Evolutionary conservation across 2,113 vertebrate species (phyloP), one percentile per base, ranked within the genome.

Genomic region (Ophthalmolycus amberensis): DNA sequence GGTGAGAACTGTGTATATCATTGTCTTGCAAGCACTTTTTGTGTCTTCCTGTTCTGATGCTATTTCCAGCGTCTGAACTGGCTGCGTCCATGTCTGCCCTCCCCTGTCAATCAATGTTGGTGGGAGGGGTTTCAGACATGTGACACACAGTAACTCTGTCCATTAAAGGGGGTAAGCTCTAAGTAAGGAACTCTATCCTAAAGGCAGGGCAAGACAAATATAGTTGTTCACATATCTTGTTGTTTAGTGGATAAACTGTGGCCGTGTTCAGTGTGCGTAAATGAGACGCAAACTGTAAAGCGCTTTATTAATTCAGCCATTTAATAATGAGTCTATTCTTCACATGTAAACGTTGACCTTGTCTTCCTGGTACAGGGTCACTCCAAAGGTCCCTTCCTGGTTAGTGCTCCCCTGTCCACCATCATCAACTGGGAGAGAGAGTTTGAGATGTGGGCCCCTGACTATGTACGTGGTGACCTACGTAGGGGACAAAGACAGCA

Each of bases 381-480:
- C 85, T 99, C 98, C 9, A 99, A 99, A 91, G 98, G 98, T 71
- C 98, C 98, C 86, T 99, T 99, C 90, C 94, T 99, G 87, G 98
- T 99, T 82, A 99, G 98, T 11, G 98, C 98, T 6, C 98, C 98
- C 0, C 94, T 99, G 71, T 99, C 98, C 78, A 99, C 98, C 78
- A 99, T 99, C 91, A 99, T 99, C 88, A 99, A 99, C 93, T 99
- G 98, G 98, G 98, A 99, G 82, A 93, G 98, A 71, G 98, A 99
- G 92, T 99, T 99, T 93, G 98, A 99, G 92, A 96, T 99, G 97
- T 99, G 98, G 98, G 98, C 98, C 9, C 98, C 98, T 1, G 98
- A 99, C 88, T n/a, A 97, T 99, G 97, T 99, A 99, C 0, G 98
- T 99, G 63, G 98, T 99, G 71, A 99, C 98, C 10, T 99, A 99